Percentiles rank a stretch among this genome's conserved stretches.
Evolutionary conservation across 2,888 invertebrate species (phyloP).

Genomic region (Silvanus unidentatus): DNA sequence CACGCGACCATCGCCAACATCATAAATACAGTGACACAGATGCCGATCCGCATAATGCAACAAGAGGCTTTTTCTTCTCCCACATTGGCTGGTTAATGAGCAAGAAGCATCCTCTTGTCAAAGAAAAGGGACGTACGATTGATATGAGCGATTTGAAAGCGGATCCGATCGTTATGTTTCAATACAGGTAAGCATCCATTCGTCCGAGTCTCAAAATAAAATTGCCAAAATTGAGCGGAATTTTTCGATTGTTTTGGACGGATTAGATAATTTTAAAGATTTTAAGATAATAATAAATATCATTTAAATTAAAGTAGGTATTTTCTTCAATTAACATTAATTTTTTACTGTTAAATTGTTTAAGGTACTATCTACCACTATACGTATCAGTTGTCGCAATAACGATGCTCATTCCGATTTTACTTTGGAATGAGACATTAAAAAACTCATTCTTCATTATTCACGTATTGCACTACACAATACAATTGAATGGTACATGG

Average conservation of each 20-base stretch:
- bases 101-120: constrained; percentile 72
- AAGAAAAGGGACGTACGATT: constrained; percentile 57
- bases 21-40: constrained; percentile 72
- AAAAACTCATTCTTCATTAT: constrained; percentile 35
- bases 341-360: too few species aligned
- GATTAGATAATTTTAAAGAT: too few species aligned
- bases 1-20: constrained; percentile 74
- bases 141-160: constrained; percentile 71
- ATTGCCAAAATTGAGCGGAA: not conserved
- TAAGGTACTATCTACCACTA: not conserved
- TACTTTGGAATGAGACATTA: not conserved
- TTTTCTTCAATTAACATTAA: too few species aligned
- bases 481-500: constrained; percentile 72
- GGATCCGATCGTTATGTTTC: constrained; percentile 68
- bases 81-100: constrained; percentile 83
- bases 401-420: not conserved
- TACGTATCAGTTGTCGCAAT: not conserved
- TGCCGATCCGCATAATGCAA: constrained; percentile 75
- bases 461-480: constrained; percentile 57
- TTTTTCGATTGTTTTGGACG: too few species aligned
- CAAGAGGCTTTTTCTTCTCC: constrained; percentile 79
- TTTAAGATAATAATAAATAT: too few species aligned
- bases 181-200: constrained; percentile 60
- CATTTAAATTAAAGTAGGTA: too few species aligned
- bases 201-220: not conserved